Evolutionary conservation across 2,797 vertebrate species (phyloP).

Genomic region (Tapera naevia): DNA sequence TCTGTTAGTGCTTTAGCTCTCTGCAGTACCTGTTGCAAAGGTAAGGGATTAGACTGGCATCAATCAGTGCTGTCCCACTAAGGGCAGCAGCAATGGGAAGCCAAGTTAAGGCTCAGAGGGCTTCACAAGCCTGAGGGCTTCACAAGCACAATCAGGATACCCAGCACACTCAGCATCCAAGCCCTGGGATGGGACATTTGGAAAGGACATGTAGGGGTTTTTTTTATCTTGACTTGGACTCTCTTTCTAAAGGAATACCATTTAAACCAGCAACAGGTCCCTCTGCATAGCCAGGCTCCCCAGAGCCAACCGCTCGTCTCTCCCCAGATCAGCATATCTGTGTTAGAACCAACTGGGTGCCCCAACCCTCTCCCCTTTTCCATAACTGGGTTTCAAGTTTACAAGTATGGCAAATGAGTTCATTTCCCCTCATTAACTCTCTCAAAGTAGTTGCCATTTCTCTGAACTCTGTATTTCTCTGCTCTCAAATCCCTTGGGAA

Average conservation of each 20-base stretch:
- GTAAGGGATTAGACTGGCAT: not conserved
- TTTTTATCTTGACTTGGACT: not conserved
- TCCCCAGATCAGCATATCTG: not conserved
- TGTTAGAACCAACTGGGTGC: not conserved
- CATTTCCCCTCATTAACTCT: conserved; percentile 48
- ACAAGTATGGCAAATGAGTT: conserved; percentile 46
- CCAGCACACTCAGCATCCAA: not conserved
- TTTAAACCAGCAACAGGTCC: not conserved
- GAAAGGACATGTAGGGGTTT: not conserved
- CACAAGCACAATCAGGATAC: not conserved
- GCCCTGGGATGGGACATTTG: not conserved
- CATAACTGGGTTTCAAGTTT: not conserved
- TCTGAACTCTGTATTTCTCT: conserved; percentile 35
- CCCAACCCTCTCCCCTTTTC: not conserved
- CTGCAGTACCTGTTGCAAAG: not conserved
- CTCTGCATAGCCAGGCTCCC: not conserved
- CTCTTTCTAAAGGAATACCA: not conserved
- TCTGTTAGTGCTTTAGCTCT: not conserved
- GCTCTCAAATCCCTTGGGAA: not conserved
- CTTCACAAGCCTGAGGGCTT: not conserved
- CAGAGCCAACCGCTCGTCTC: not conserved
- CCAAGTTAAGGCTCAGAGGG: not conserved
- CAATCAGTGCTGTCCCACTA: not conserved
- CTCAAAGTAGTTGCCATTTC: not conserved
- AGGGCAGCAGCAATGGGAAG: not conserved